Percentiles rank a stretch among this genome's conserved stretches.
Evolutionary conservation across 2,797 vertebrate species (phyloP).

Genomic region (Sciaenops ocellatus): DNA sequence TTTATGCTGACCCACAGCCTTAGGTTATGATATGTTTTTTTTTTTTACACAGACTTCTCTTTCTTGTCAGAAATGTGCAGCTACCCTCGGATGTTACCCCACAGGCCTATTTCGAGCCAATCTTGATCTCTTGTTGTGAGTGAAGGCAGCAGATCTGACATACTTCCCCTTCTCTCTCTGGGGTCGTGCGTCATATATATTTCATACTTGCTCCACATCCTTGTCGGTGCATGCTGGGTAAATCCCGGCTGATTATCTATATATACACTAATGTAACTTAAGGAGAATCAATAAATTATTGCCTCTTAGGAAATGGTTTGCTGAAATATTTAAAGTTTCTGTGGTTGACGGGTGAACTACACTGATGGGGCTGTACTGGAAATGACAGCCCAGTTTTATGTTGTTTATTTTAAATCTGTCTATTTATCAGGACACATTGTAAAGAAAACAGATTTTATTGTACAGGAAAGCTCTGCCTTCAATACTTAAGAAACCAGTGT

Average conservation of each 20-base stretch:
- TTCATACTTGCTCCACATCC: constrained; percentile 82
- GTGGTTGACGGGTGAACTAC: constrained; percentile 55
- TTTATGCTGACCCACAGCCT: constrained; percentile 75
- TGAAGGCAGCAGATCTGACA: constrained; percentile 75
- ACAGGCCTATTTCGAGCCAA: constrained; percentile 75
- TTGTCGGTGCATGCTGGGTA: constrained; percentile 62
- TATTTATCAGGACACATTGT: constrained; percentile 43
- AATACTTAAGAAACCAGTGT: constrained; percentile 19
- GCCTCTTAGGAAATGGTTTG: constrained; percentile 57
- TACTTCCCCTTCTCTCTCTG: constrained; percentile 66
- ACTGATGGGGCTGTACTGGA: constrained; percentile 65
- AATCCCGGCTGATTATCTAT: constrained; percentile 80
- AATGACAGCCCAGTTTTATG: constrained; percentile 67
- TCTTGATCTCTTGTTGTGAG: constrained; percentile 52
- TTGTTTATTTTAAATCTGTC: constrained; percentile 31
- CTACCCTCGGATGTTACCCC: constrained; percentile 66
- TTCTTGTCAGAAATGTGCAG: constrained; percentile 63
- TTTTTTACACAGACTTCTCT: constrained; percentile 41
- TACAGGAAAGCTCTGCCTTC: constrained; percentile 7
- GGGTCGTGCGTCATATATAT: constrained; percentile 81
- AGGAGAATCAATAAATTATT: constrained; percentile 84
- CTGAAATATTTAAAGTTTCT: constrained; percentile 78
- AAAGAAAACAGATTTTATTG: constrained; percentile 39
- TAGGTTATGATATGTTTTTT: constrained; percentile 36
- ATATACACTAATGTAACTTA: constrained; percentile 82